These are phyloP conservation scores for Toxotes lorentzi DNA, from an alignment of 2,797 vertebrate genomes.

Conservation along the genomic window DNA sequence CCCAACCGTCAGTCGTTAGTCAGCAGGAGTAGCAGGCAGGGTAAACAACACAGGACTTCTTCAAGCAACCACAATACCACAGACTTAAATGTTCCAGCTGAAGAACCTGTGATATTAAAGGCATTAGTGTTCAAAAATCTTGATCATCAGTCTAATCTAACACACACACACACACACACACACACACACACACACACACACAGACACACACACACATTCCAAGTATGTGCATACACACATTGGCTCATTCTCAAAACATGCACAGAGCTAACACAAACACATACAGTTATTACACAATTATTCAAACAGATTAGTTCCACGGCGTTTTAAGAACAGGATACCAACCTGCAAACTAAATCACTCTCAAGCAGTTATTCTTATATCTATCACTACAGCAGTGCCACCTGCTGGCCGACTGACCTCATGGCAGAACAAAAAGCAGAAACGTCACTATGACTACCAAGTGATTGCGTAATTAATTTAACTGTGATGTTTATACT, in stretches of 20 bases:
- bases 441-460: neutral
- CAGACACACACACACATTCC: neutral
- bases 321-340: neutral
- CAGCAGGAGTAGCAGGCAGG: conserved; percentile 60
- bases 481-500: conserved; percentile 8
- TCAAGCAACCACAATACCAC: neutral
- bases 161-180: neutral
- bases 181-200: conserved; percentile 4
- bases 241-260: neutral
- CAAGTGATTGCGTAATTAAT: neutral
- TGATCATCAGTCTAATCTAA: neutral
- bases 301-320: conserved; percentile 11
- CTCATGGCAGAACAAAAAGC: conserved; percentile 39
- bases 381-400: conserved; percentile 38
- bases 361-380: conserved; percentile 33
- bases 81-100: neutral
- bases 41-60: neutral
- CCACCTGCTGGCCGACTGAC: conserved; percentile 60
- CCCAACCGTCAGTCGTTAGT: conserved; percentile 73
- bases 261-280: neutral
- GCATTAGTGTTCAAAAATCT: conserved; percentile 20
- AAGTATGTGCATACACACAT: conserved; percentile 4
- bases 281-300: neutral
- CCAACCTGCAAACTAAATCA: conserved; percentile 35
- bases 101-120: neutral